These are phyloP conservation scores for Caerostris darwini DNA, from an alignment of 1,140 invertebrate genomes.

Conservation along the genomic window DNA sequence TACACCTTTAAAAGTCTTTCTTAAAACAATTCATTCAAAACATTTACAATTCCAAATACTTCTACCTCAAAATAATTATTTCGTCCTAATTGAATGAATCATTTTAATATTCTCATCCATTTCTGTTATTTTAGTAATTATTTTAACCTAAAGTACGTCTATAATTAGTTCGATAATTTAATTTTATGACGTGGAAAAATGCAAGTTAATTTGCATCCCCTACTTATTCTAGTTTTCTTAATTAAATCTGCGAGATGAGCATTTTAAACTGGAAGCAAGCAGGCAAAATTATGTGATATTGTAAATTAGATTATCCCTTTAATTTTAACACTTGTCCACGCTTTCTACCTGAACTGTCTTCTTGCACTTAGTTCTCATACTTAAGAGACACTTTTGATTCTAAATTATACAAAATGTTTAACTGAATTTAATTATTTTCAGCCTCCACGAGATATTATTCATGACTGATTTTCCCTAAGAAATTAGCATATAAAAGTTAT, in stretches of 20 bases:
- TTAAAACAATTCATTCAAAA: no score
- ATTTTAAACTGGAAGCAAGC: neutral
- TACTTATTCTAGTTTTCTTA: neutral
- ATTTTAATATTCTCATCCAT: neutral
- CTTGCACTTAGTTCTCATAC: neutral
- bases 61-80: no score
- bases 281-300: neutral
- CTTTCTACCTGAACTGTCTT: neutral
- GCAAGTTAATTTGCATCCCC: neutral
- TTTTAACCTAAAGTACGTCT: neutral
- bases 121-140: neutral
- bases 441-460: neutral
- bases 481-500: neutral
- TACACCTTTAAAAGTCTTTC: no score
- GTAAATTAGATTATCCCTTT: neutral
- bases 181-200: neutral
- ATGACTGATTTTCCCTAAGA: neutral
- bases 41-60: no score
- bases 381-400: neutral
- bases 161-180: neutral
- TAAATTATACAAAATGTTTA: neutral
- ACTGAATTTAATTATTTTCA: neutral
- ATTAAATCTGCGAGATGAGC: neutral
- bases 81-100: no score
- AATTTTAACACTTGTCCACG: neutral